These are phyloP conservation scores for Eleginops maclovinus DNA, from an alignment of 2,113 vertebrate genomes.

Conservation along the genomic window DNA sequence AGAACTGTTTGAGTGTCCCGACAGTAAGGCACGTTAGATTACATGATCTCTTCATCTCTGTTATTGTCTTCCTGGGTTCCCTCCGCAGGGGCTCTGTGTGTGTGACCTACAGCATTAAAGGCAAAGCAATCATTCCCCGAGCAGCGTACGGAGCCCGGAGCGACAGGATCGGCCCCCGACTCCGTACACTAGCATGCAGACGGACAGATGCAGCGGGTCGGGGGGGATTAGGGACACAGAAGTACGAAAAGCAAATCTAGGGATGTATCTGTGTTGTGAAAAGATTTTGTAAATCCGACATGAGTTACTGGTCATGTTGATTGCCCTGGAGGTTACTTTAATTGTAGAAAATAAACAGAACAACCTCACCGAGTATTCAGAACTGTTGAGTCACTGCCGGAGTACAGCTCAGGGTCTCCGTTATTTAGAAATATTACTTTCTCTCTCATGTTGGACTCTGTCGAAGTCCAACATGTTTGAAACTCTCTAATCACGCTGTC, in stretches of 20 bases:
- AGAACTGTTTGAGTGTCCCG: background rate
- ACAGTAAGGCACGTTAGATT: slow-evolving; percentile 35
- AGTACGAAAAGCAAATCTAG: slow-evolving; percentile 7
- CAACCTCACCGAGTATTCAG: background rate
- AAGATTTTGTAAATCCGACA: slow-evolving; percentile 41
- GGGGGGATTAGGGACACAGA: background rate
- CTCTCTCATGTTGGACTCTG: too few relatives aligned
- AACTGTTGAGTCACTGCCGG: background rate
- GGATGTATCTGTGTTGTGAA: slow-evolving; percentile 30
- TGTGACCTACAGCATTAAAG: slow-evolving; percentile 58
- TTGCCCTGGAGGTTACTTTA: slow-evolving; percentile 41
- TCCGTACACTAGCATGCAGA: too few relatives aligned
- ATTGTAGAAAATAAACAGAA: slow-evolving; percentile 30
- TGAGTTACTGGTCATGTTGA: slow-evolving; percentile 29
- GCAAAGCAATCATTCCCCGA: slow-evolving; percentile 60
- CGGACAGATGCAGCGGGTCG: background rate
- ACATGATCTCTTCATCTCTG: slow-evolving; percentile 51
- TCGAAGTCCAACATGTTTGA: too few relatives aligned
- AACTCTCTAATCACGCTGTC: too few relatives aligned
- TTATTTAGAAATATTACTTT: too few relatives aligned
- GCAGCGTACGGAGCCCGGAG: slow-evolving; percentile 15
- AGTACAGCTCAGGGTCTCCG: background rate
- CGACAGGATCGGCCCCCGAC: background rate
- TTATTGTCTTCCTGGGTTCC: slow-evolving; percentile 34
- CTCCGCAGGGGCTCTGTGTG: slow-evolving; percentile 22